phyloP scores from a whole-genome alignment of 2,113 vertebrate species.

The Oryzias javanicus region DNA sequence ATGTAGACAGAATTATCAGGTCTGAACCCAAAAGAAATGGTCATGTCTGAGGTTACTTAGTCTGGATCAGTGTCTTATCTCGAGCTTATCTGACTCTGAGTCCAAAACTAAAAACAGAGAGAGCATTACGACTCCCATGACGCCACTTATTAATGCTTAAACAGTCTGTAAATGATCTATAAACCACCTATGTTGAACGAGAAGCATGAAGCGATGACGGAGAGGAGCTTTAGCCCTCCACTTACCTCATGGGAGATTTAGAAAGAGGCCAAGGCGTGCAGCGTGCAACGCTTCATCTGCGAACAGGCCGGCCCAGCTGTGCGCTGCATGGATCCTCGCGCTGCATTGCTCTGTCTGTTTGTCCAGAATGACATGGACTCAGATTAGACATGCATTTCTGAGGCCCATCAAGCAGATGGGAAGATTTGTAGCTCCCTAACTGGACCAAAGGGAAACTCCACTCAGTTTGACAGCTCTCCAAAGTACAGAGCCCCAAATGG shows the following conservation, averaged over 20 bases:
- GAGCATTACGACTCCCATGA: conserved; percentile 30
- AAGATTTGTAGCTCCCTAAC: too few species aligned
- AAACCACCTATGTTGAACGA: conserved; percentile 32
- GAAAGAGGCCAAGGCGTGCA: conserved; percentile 15
- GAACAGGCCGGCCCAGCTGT: conserved; percentile 55
- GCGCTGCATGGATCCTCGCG: conserved; percentile 17
- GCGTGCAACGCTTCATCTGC: conserved; percentile 39
- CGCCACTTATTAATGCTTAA: conserved; percentile 57
- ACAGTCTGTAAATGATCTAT: conserved; percentile 32
- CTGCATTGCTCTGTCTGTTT: conserved; percentile 37
- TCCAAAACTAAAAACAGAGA: conserved; percentile 15
- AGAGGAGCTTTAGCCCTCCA: conserved; percentile 19
- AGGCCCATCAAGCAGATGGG: neutral
- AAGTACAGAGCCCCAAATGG: too few species aligned
- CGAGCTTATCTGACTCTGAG: conserved; percentile 44
- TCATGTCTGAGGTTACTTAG: conserved; percentile 17
- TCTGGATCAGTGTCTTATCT: conserved; percentile 40
- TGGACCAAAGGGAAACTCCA: too few species aligned
- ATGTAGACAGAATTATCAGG: neutral
- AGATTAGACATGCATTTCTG: conserved; percentile 29
- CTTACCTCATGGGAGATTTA: conserved; percentile 24
- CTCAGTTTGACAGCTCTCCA: too few species aligned
- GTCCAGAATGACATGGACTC: conserved; percentile 33
- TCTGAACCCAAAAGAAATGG: conserved; percentile 20
- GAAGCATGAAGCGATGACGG: conserved; percentile 16